Percentiles rank a stretch among this genome's conserved stretches.
Conservation (phyloP, 2,888 invertebrate genomes). For the Melanostoma scalare region DNA sequence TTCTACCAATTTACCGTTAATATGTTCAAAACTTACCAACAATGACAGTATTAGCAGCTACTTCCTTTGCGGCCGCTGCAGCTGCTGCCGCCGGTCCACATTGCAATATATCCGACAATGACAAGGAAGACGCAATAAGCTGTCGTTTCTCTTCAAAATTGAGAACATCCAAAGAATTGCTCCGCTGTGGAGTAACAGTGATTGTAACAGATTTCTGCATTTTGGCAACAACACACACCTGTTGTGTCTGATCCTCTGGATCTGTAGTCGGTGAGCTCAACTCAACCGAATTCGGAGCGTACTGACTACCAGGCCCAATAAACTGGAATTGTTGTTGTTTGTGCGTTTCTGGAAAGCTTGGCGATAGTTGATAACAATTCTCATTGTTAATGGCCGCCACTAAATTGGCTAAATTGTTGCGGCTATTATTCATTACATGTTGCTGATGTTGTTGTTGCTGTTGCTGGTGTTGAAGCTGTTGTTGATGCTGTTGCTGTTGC, state of each 20-base stretch:
- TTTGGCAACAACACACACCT: slow-evolving; percentile 81
- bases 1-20: no score
- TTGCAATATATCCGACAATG: slow-evolving; percentile 92
- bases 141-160: slow-evolving; percentile 96
- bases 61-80: slow-evolving; percentile 82
- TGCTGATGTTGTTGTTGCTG: slow-evolving; percentile 72
- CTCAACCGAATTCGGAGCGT: slow-evolving; percentile 59
- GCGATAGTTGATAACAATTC: slow-evolving; percentile 78
- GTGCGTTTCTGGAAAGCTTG: slow-evolving; percentile 72
- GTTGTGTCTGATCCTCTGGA: slow-evolving; percentile 76
- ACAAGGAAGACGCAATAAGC: slow-evolving; percentile 93
- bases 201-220: slow-evolving; percentile 86
- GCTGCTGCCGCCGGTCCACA: slow-evolving; percentile 85
- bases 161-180: slow-evolving; percentile 93
- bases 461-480: slow-evolving; percentile 76
- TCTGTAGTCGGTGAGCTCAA: slow-evolving; percentile 61
- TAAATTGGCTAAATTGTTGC: slow-evolving; percentile 77
- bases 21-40: slow-evolving; percentile 77
- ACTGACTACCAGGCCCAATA: slow-evolving; percentile 59
- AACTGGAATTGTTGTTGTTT: slow-evolving; percentile 68
- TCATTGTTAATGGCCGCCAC: slow-evolving; percentile 77
- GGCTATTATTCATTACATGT: slow-evolving; percentile 78
- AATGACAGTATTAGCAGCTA: slow-evolving; percentile 81
- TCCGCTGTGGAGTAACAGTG: slow-evolving; percentile 87
- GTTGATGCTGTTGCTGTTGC: slow-evolving; percentile 74